These are phyloP conservation scores for Punctoribates punctum DNA, from an alignment of 2,888 invertebrate genomes.

Conservation along the genomic window DNA sequence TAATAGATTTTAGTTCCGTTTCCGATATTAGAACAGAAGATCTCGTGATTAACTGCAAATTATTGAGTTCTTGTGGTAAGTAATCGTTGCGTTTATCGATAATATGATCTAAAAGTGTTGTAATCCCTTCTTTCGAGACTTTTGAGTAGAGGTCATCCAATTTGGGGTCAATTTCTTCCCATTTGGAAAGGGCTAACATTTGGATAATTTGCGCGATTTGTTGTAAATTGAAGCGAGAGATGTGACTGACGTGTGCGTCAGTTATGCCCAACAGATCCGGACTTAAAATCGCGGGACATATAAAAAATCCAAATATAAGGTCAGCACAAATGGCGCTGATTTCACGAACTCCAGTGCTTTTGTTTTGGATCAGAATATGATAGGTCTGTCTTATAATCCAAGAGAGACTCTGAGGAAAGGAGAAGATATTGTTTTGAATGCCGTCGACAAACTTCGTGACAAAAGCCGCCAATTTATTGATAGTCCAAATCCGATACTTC, in stretches of 20 bases:
- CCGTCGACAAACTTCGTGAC: constrained; percentile 76
- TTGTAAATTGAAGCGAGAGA: constrained; percentile 74
- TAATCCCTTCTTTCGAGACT: constrained; percentile 68
- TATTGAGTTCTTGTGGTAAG: constrained; percentile 47
- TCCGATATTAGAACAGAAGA: constrained; percentile 67
- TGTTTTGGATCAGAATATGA: constrained; percentile 63
- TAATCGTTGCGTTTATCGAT: constrained; percentile 50
- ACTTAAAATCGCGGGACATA: constrained; percentile 93
- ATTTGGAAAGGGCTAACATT: constrained; percentile 77
- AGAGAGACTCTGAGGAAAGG: constrained; percentile 81
- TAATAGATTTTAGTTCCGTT: constrained; percentile 57
- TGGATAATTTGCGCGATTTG: constrained; percentile 85
- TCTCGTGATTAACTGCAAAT: constrained; percentile 62
- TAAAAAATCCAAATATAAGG: constrained; percentile 84
- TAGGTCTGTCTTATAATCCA: constrained; percentile 88
- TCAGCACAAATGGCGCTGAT: constrained; percentile 75
- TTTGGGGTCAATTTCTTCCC: constrained; percentile 72
- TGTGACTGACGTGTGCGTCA: constrained; percentile 76
- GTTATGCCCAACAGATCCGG: constrained; percentile 87
- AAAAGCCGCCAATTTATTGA: constrained; percentile 72
- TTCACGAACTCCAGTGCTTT: constrained; percentile 52
- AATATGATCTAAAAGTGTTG: constrained; percentile 66
- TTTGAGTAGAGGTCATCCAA: constrained; percentile 70
- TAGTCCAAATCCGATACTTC: constrained; percentile 73
- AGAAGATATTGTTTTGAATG: constrained; percentile 76